Percentiles rank a stretch among this genome's conserved stretches.
Conservation (phyloP, 2,888 invertebrate genomes). For the Diarsia mendica region DNA sequence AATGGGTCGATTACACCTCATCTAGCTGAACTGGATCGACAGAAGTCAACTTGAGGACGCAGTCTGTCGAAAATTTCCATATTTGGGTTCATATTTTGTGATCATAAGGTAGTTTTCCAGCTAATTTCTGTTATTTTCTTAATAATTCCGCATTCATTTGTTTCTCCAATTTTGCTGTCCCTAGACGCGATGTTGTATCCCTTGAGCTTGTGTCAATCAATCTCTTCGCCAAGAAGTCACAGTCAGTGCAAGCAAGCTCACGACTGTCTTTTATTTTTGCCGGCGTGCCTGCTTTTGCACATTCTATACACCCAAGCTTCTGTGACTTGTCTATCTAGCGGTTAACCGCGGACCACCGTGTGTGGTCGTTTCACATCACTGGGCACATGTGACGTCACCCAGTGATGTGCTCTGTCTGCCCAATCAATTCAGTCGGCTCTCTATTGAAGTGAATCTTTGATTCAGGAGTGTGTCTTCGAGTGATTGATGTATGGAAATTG, state of each 20-base stretch:
- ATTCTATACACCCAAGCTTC: slow-evolving; percentile 3
- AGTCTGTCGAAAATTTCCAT: too few relatives aligned
- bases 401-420: slow-evolving; percentile 32
- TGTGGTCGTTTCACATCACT: slow-evolving; percentile 39
- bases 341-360: slow-evolving; percentile 21
- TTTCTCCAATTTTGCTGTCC: background rate
- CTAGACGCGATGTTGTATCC: background rate
- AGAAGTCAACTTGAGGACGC: too few relatives aligned
- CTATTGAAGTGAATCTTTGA: slow-evolving; percentile 36
- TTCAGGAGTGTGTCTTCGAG: slow-evolving; percentile 33
- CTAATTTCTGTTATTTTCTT: background rate
- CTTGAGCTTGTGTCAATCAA: background rate
- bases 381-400: slow-evolving; percentile 48
- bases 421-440: slow-evolving; percentile 42
- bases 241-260: background rate
- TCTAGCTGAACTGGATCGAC: too few relatives aligned
- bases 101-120: too few relatives aligned
- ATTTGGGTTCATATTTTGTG: too few relatives aligned
- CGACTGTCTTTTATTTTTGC: background rate
- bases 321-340: slow-evolving; percentile 6
- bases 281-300: background rate
- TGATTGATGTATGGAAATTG: slow-evolving; percentile 30
- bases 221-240: background rate
- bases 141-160: background rate
- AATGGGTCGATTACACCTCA: too few relatives aligned